Conservation (phyloP, 2,888 invertebrate genomes). For the Rhamnusium bicolor region DNA sequence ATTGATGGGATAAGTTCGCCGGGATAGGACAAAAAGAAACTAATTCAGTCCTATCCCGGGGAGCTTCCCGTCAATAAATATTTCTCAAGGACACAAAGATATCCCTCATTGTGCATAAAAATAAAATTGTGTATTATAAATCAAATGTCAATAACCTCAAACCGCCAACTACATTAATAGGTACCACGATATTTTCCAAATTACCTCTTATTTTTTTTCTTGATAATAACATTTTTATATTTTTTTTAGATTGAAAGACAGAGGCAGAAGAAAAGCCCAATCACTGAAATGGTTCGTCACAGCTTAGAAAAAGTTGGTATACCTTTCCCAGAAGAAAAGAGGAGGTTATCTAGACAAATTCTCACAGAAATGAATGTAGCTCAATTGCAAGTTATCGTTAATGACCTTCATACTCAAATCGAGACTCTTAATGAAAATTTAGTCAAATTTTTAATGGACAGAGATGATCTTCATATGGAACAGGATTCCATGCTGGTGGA, state of each 20-base stretch:
- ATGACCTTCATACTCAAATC: slow-evolving; percentile 94
- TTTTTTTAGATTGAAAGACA: slow-evolving; percentile 76
- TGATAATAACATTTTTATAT: too few species aligned
- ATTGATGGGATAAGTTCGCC: not conserved
- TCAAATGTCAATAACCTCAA: too few species aligned
- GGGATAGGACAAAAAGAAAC: too few species aligned
- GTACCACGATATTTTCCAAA: too few species aligned
- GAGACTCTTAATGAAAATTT: slow-evolving; percentile 92
- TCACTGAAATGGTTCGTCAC: slow-evolving; percentile 88
- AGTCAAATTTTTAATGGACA: slow-evolving; percentile 90
- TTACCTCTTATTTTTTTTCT: too few species aligned
- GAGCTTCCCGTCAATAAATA: too few species aligned
- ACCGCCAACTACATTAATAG: too few species aligned
- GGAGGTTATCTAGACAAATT: slow-evolving; percentile 87
- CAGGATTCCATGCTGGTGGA: slow-evolving; percentile 98
- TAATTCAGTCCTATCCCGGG: too few species aligned
- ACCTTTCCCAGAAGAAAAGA: slow-evolving; percentile 86
- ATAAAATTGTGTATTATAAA: too few species aligned
- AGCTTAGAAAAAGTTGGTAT: slow-evolving; percentile 88
- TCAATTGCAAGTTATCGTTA: slow-evolving; percentile 94
- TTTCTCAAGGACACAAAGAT: too few species aligned
- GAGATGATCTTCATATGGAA: slow-evolving; percentile 97
- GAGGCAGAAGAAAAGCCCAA: slow-evolving; percentile 83
- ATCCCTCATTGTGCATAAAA: too few species aligned
- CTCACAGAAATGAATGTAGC: slow-evolving; percentile 95